Percentiles rank a stretch among this genome's conserved stretches.
Conservation (phyloP, 2,113 vertebrate species). For the Ahaetulla prasina region DNA sequence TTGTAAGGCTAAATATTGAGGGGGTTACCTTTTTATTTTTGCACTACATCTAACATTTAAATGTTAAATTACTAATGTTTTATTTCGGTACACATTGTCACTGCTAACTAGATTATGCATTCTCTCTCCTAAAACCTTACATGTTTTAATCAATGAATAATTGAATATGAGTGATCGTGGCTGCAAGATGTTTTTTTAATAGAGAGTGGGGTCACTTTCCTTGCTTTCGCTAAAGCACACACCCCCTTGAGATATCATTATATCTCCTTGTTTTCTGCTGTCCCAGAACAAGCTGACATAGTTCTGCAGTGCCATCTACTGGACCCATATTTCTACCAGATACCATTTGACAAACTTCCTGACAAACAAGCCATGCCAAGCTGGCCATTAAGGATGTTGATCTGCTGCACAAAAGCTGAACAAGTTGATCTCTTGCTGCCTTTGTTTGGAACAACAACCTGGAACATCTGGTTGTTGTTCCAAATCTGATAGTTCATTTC, state of each 20-base stretch:
- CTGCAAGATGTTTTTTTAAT: background rate
- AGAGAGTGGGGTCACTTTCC: background rate
- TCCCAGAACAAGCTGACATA: background rate
- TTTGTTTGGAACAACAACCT: background rate
- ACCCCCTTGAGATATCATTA: background rate
- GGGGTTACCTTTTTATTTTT: conserved; percentile 11
- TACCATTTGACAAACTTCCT: background rate
- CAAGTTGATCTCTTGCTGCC: background rate
- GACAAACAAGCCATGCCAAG: background rate
- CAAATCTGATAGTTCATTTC: background rate
- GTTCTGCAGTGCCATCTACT: conserved; percentile 17
- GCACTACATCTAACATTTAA: conserved; percentile 23
- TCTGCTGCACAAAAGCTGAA: background rate
- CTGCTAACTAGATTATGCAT: background rate
- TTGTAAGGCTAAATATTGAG: background rate
- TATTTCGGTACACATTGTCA: conserved; percentile 10
- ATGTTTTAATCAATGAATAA: conserved; percentile 5
- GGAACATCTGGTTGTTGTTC: no score
- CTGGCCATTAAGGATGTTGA: background rate
- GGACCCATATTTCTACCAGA: background rate
- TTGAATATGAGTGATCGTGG: background rate
- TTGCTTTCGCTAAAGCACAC: background rate
- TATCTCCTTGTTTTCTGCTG: background rate
- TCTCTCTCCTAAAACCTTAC: background rate
- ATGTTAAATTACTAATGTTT: conserved; percentile 28